A percentile compares a stretch with the other conserved stretches of the same genome.
Conservation (phyloP, 2,797 vertebrate species). For the Lepilemur septentrionalis region DNA sequence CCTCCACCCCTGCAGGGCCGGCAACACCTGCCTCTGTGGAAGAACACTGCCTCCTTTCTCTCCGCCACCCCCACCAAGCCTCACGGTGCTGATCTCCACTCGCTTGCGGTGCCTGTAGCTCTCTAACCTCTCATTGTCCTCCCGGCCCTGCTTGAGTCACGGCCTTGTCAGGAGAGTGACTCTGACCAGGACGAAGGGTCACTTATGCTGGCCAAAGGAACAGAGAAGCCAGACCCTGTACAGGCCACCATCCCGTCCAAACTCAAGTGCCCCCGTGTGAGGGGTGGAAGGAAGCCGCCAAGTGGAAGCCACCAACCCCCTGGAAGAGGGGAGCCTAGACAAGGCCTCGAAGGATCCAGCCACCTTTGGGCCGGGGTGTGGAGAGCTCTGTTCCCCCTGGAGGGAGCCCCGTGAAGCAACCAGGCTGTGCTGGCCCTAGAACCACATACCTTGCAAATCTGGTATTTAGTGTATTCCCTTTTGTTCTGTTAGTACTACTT, state of each 20-base stretch:
- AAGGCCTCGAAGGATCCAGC: neutral
- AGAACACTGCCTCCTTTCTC: neutral
- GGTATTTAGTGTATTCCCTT: neutral
- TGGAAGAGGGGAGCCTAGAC: neutral
- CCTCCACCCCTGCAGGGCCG: fast-evolving
- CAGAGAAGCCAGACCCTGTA: neutral
- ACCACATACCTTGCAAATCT: neutral
- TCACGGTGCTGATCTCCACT: neutral
- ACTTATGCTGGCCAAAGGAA: neutral
- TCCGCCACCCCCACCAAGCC: fast-evolving
- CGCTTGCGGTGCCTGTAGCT: neutral
- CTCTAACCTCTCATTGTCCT: neutral
- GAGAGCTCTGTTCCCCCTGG: neutral
- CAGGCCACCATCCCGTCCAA: neutral
- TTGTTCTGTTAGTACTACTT: neutral
- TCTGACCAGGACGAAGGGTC: neutral
- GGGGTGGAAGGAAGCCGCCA: neutral
- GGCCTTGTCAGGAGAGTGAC: neutral
- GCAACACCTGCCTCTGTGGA: neutral
- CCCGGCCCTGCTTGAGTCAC: neutral
- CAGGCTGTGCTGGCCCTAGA: neutral
- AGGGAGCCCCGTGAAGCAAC: neutral
- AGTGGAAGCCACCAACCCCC: neutral
- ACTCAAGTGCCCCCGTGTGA: neutral
- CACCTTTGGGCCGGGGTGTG: neutral